A percentile compares a stretch with the other conserved stretches of the same genome.
Conservation (phyloP, 2,797 vertebrate species). For the Tolypeutes matacus region DNA sequence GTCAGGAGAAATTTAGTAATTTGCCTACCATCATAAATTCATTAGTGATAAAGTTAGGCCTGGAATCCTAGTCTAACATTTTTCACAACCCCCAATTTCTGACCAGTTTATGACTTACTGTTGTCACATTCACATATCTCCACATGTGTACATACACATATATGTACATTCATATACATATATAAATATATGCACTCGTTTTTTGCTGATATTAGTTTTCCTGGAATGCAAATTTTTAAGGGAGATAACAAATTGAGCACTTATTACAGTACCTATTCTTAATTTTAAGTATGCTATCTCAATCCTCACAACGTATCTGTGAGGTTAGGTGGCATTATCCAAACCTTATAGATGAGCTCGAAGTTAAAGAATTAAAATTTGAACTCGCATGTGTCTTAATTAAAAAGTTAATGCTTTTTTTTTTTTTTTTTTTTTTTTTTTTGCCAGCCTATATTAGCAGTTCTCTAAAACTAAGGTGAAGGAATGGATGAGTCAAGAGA, state of each 20-base stretch:
- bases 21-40: not conserved
- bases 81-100: not conserved
- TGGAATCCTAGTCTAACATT: not conserved
- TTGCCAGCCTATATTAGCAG: not conserved
- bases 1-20: not conserved
- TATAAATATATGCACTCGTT: not conserved
- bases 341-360: not conserved
- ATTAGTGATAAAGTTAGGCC: not conserved
- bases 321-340: slow-evolving; percentile 4
- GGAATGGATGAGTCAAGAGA: not conserved
- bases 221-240: not conserved
- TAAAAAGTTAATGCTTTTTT: not conserved
- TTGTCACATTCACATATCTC: not conserved
- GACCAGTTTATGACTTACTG: not conserved
- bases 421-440: not conserved
- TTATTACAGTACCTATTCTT: not conserved
- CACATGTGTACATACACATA: too few relatives aligned
- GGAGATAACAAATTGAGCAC: slow-evolving; percentile 26
- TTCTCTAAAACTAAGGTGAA: not conserved
- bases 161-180: not conserved
- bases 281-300: not conserved
- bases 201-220: slow-evolving; percentile 23
- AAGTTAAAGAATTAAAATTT: not conserved
- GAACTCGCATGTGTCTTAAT: not conserved
- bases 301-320: not conserved